Percentiles rank a stretch among this genome's conserved stretches.
Evolutionary conservation across 2,113 vertebrate genomes (phyloP).

Genomic region (Ptilonorhynchus violaceus): DNA sequence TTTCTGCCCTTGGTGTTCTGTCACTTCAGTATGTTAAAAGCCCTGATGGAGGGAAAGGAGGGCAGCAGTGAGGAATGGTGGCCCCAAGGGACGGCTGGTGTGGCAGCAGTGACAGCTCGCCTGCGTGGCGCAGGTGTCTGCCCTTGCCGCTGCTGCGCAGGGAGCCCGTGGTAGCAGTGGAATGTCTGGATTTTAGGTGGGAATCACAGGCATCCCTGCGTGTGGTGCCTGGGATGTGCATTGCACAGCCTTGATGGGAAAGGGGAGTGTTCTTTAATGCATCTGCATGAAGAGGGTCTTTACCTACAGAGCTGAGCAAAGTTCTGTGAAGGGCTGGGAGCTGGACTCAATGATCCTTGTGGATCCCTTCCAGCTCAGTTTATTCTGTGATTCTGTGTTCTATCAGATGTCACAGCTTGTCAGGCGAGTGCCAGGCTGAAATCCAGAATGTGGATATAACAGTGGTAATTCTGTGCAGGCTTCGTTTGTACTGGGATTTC

Average conservation of each 20-base stretch:
- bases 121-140: neutral
- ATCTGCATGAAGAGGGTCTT: neutral
- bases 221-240: neutral
- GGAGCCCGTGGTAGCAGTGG: neutral
- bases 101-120: constrained; percentile 23
- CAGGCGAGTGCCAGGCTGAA: neutral
- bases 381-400: neutral
- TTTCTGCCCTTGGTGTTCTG: constrained; percentile 43
- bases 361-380: neutral
- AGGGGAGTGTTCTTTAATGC: neutral
- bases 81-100: neutral
- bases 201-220: fast-evolving
- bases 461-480: neutral
- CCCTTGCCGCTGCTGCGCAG: neutral
- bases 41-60: neutral
- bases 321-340: fast-evolving
- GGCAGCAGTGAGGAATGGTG: constrained; percentile 43
- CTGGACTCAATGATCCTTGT: fast-evolving
- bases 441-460: neutral
- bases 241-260: neutral
- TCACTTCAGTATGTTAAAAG: constrained; percentile 9
- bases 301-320: neutral
- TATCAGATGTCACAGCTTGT: fast-evolving
- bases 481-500: neutral
- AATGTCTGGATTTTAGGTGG: neutral